Percentiles rank a stretch among this genome's conserved stretches.
Conservation (phyloP, 2,888 invertebrate species). For the Biston stratarius region DNA sequence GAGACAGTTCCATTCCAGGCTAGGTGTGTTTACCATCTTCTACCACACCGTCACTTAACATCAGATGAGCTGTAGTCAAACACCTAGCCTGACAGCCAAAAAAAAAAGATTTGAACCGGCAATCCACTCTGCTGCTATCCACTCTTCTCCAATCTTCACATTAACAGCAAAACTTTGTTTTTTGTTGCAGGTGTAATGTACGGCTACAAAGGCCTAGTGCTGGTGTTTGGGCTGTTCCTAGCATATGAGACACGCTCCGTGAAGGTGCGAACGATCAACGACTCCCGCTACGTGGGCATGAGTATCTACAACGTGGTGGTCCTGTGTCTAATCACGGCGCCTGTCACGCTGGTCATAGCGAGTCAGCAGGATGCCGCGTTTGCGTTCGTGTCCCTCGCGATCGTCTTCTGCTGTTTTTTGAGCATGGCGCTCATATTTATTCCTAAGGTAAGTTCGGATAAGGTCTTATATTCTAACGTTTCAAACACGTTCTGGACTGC, state of each 20-base stretch:
- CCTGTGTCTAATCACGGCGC: constrained; percentile 98
- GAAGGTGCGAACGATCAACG: constrained; percentile 98
- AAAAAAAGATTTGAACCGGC: no score
- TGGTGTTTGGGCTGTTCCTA: constrained; percentile 98
- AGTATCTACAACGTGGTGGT: constrained; percentile 99
- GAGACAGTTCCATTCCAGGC: no score
- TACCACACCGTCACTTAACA: no score
- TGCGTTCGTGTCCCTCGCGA: constrained; percentile 97
- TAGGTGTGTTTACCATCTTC: no score
- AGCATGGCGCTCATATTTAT: constrained; percentile 99
- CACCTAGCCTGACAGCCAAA: no score
- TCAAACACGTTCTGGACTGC: no score
- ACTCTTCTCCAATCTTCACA: no score
- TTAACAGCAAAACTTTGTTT: not conserved
- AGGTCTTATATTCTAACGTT: no score
- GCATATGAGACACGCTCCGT: constrained; percentile 99
- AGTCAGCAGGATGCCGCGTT: constrained; percentile 99
- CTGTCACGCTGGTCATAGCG: constrained; percentile 98
- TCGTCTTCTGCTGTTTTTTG: constrained; percentile 98
- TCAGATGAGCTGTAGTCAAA: no score
- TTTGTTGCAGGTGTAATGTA: constrained; percentile 93
- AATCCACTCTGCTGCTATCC: no score
- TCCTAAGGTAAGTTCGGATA: constrained; percentile 91
- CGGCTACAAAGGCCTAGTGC: constrained; percentile 98
- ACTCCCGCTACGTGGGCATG: constrained; percentile 99